Conservation (phyloP, 2,888 invertebrate species). For the Pachymerium ferrugineum region DNA sequence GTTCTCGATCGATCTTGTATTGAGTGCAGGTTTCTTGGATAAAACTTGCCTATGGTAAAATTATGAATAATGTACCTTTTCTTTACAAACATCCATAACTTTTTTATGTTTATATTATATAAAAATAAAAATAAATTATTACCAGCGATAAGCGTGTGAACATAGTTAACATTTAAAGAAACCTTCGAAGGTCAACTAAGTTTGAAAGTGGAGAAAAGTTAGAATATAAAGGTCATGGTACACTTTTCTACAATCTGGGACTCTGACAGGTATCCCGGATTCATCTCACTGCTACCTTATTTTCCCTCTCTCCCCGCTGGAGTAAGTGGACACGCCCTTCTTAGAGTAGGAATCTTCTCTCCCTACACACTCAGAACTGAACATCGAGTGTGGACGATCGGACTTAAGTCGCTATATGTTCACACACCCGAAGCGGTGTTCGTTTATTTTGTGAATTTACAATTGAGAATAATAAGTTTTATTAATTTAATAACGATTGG, state of each 20-base stretch:
- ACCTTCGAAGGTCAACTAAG: too few relatives aligned
- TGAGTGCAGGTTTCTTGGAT: conserved; percentile 3
- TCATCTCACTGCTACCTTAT: conserved; percentile 22
- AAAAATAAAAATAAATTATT: too few relatives aligned
- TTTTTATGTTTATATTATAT: too few relatives aligned
- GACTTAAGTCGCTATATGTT: background rate
- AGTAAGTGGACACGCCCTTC: conserved; percentile 22
- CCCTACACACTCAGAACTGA: conserved; percentile 5
- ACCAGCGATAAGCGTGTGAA: too few relatives aligned
- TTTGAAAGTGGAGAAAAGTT: too few relatives aligned
- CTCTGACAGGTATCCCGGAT: conserved; percentile 24
- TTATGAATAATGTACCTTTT: too few relatives aligned
- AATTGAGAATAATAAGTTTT: background rate
- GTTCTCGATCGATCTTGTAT: conserved; percentile 17
- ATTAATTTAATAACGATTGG: background rate
- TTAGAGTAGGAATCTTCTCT: conserved; percentile 1
- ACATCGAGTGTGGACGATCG: conserved; percentile 6
- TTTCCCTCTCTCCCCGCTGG: conserved; percentile 13
- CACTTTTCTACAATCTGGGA: conserved; percentile 14
- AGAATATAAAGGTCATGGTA: conserved; percentile 2
- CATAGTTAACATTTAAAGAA: too few relatives aligned
- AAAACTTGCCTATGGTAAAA: too few relatives aligned
- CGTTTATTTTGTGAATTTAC: too few relatives aligned
- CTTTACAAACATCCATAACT: too few relatives aligned
- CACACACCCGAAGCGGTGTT: too few relatives aligned